Evolutionary conservation across 2,888 invertebrate species (phyloP).

Genomic region (Drosophila planitibia): DNA sequence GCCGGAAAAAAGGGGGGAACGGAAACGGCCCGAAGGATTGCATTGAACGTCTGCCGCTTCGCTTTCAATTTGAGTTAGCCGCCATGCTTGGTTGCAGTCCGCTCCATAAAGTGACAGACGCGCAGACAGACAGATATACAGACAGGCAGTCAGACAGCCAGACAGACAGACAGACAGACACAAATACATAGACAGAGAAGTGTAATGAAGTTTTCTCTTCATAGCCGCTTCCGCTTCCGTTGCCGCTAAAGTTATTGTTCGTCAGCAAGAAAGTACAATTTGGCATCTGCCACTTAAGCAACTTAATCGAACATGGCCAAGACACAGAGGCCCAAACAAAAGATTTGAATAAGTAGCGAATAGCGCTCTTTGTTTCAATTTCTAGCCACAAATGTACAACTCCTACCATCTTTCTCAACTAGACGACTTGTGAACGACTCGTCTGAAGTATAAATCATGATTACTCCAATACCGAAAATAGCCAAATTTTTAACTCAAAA

Average conservation of each 20-base stretch:
- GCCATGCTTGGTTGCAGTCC: slow-evolving; percentile 60
- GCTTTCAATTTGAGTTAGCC: slow-evolving; percentile 75
- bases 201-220: slow-evolving; percentile 73
- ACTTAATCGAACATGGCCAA: slow-evolving; percentile 26
- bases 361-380: slow-evolving; percentile 12
- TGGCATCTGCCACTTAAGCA: slow-evolving; percentile 71
- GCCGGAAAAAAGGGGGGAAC: background rate
- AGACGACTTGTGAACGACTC: background rate
- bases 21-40: slow-evolving; percentile 34
- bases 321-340: slow-evolving; percentile 44
- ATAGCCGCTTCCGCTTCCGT: slow-evolving; percentile 50
- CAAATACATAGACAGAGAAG: background rate
- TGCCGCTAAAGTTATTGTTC: slow-evolving; percentile 42
- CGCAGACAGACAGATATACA: slow-evolving; percentile 1
- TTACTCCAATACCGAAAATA: background rate
- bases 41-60: slow-evolving; percentile 52
- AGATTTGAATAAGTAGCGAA: slow-evolving; percentile 50
- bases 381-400: slow-evolving; percentile 8
- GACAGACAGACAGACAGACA: background rate
- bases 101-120: slow-evolving; percentile 33
- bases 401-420: background rate
- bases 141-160: background rate
- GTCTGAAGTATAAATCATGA: background rate
- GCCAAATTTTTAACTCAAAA: background rate
- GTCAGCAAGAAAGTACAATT: slow-evolving; percentile 65